These are phyloP conservation scores for Dromius quadrimaculatus DNA, from an alignment of 2,888 invertebrate species.

Conservation along the genomic window DNA sequence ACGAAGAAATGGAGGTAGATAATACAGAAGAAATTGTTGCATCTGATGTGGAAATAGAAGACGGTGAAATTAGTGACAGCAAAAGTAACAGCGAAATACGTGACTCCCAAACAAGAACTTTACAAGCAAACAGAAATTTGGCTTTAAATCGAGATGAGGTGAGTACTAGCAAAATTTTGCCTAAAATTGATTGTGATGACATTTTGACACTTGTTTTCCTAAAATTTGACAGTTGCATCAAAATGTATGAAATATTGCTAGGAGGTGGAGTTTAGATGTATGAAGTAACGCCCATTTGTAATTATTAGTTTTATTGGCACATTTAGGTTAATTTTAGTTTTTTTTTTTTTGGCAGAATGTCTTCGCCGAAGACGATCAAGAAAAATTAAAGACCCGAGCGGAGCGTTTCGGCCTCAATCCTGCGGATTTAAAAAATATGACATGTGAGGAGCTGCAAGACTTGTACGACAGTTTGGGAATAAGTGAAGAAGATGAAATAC, in stretches of 20 bases:
- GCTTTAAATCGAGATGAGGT: slow-evolving; percentile 28
- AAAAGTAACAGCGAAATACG: slow-evolving; percentile 57
- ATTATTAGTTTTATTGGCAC: too few relatives aligned
- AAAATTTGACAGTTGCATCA: too few relatives aligned
- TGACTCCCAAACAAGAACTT: neutral
- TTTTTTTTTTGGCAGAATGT: slow-evolving; percentile 57
- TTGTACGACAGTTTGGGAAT: slow-evolving; percentile 70
- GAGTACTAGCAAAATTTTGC: neutral
- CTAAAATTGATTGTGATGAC: too few relatives aligned
- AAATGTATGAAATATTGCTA: too few relatives aligned
- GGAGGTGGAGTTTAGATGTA: too few relatives aligned
- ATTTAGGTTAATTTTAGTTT: too few relatives aligned
- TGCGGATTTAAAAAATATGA: slow-evolving; percentile 64
- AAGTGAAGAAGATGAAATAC: slow-evolving; percentile 71
- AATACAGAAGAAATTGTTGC: slow-evolving; percentile 54
- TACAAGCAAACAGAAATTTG: too few relatives aligned
- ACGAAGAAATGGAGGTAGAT: slow-evolving; percentile 69
- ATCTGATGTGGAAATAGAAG: slow-evolving; percentile 62
- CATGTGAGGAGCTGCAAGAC: slow-evolving; percentile 65
- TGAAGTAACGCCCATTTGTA: too few relatives aligned
- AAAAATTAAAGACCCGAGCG: slow-evolving; percentile 70
- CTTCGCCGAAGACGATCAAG: slow-evolving; percentile 68
- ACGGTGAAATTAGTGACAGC: slow-evolving; percentile 65
- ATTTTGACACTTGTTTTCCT: too few relatives aligned
- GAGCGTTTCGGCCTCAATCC: slow-evolving; percentile 70